These are phyloP conservation scores for Synanthedon myopaeformis DNA, from an alignment of 2,888 invertebrate genomes.

Conservation along the genomic window DNA sequence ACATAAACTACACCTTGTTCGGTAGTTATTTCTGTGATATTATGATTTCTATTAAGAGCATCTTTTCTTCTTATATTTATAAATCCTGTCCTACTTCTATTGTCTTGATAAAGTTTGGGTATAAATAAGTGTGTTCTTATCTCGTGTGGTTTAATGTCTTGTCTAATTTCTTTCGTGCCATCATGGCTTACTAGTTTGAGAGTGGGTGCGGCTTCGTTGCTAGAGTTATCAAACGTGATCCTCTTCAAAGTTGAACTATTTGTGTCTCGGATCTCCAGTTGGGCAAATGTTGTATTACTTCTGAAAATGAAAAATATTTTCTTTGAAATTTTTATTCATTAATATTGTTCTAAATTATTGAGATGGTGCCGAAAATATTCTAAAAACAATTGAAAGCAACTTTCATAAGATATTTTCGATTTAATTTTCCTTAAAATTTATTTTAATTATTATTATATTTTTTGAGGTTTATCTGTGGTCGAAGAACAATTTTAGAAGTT, in stretches of 20 bases:
- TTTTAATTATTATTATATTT: no score
- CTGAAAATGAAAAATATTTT: slow-evolving; percentile 33
- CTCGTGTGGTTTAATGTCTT: slow-evolving; percentile 58
- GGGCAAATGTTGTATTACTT: slow-evolving; percentile 56
- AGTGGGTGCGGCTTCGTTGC: slow-evolving; percentile 39
- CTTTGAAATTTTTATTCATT: neutral
- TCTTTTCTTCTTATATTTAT: slow-evolving; percentile 52
- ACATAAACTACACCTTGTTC: slow-evolving; percentile 49
- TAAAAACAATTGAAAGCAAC: neutral
- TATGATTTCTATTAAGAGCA: slow-evolving; percentile 27
- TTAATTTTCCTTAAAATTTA: no score
- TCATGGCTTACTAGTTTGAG: slow-evolving; percentile 48
- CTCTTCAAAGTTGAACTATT: slow-evolving; percentile 52
- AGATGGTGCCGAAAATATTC: neutral
- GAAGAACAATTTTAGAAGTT: no score
- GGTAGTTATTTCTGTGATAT: slow-evolving; percentile 34
- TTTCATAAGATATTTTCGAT: neutral
- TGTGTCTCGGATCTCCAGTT: slow-evolving; percentile 52
- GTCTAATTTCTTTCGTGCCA: slow-evolving; percentile 44
- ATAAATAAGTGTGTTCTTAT: slow-evolving; percentile 48
- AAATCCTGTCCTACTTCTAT: slow-evolving; percentile 49
- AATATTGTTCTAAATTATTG: neutral
- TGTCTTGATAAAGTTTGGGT: slow-evolving; percentile 49
- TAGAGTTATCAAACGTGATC: slow-evolving; percentile 52
- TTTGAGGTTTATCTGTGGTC: no score